Percentiles rank a stretch among this genome's conserved stretches.
Evolutionary conservation across 2,888 invertebrate genomes (phyloP).

Genomic region (Pollenia labialis): DNA sequence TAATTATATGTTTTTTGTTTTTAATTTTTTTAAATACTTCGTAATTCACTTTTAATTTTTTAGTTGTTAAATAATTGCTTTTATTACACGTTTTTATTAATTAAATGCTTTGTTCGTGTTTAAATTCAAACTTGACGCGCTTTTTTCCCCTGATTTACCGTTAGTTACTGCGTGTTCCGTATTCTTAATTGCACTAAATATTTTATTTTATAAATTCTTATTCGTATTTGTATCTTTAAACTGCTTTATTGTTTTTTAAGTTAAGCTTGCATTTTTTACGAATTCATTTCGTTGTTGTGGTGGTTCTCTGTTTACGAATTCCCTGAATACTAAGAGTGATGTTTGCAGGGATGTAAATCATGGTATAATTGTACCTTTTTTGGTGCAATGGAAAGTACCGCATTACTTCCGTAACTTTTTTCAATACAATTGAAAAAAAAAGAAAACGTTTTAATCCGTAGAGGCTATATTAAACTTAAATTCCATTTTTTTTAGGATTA

Average conservation of each 20-base stretch:
- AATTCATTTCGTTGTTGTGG: neutral
- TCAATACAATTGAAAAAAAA: too few relatives aligned
- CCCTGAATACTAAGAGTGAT: conserved; percentile 47
- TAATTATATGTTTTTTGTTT: neutral
- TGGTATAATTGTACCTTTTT: too few relatives aligned
- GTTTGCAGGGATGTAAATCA: too few relatives aligned
- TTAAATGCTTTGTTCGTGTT: conserved; percentile 19
- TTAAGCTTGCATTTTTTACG: conserved; percentile 18
- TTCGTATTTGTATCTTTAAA: conserved; percentile 34
- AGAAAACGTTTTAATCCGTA: too few relatives aligned
- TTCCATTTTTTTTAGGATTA: too few relatives aligned
- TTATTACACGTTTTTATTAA: conserved; percentile 17
- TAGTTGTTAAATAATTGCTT: neutral
- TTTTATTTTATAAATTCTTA: conserved; percentile 17
- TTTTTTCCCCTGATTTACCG: conserved; percentile 24
- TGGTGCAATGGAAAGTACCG: too few relatives aligned
- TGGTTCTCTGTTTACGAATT: conserved; percentile 48
- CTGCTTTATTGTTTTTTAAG: conserved; percentile 16
- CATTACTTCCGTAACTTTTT: too few relatives aligned
- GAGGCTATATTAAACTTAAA: too few relatives aligned
- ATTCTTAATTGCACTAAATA: conserved; percentile 50
- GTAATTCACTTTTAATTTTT: neutral
- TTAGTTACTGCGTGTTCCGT: conserved; percentile 18
- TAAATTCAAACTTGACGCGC: conserved; percentile 28
- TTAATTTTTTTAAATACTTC: neutral